Conservation (phyloP, 2,888 invertebrate genomes). For the Melieria crassipennis region DNA sequence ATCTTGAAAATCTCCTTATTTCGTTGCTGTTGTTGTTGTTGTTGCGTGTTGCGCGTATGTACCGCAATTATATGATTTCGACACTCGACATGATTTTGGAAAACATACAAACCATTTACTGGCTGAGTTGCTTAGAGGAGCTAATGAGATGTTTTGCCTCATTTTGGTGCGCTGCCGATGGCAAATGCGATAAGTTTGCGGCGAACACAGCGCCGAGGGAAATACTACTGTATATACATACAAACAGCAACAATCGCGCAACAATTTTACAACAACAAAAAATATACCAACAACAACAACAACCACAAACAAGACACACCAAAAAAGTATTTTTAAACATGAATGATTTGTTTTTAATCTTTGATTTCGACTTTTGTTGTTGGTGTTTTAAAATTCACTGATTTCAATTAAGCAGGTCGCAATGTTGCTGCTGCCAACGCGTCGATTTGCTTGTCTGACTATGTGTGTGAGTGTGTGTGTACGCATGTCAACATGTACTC, state of each 20-base stretch:
- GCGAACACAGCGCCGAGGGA: background rate
- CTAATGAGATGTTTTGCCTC: slow-evolving; percentile 12
- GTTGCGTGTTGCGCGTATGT: background rate
- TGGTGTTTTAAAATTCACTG: no score
- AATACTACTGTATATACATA: background rate
- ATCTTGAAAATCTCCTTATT: no score
- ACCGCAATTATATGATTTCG: slow-evolving; percentile 1
- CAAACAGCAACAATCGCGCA: background rate
- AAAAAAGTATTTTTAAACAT: slow-evolving; percentile 26
- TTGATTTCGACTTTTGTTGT: slow-evolving; percentile 26
- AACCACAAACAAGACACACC: background rate
- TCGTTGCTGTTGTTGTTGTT: background rate
- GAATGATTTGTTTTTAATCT: slow-evolving; percentile 43
- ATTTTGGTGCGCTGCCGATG: slow-evolving; percentile 23
- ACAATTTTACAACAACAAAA: slow-evolving; percentile 10
- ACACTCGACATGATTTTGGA: background rate
- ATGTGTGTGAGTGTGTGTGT: background rate
- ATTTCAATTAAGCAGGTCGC: slow-evolving; percentile 5
- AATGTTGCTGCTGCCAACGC: background rate
- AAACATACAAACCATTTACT: slow-evolving; percentile 7
- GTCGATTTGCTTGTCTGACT: no score
- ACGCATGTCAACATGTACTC: no score
- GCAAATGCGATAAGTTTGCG: slow-evolving; percentile 10
- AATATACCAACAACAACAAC: background rate
- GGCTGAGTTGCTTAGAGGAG: background rate